Evolutionary conservation across 2,797 vertebrate genomes (phyloP).

Genomic region (Callimico goeldii): DNA sequence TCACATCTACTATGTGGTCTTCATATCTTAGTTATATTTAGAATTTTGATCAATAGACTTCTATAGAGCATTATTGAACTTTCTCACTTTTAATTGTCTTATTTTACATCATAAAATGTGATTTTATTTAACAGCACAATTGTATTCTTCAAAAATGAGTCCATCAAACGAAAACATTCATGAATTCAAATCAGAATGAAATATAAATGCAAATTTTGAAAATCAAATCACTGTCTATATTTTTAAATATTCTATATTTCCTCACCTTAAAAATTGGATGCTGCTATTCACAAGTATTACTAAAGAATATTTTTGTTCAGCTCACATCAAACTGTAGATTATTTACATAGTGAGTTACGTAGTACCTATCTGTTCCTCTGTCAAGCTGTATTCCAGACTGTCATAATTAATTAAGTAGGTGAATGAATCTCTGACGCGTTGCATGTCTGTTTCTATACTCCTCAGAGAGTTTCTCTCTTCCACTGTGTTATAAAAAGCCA

Average conservation of each 20-base stretch:
- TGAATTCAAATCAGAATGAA: conserved; percentile 32
- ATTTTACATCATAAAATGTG: background rate
- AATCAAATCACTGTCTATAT: background rate
- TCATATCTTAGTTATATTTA: background rate
- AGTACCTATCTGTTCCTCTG: background rate
- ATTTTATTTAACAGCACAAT: background rate
- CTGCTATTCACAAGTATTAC: background rate
- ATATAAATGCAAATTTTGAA: background rate
- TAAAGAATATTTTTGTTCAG: background rate
- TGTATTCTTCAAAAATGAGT: background rate
- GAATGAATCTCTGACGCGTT: background rate
- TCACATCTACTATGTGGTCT: background rate
- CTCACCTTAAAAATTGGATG: background rate
- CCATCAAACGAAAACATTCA: background rate
- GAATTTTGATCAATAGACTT: background rate
- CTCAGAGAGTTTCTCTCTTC: background rate
- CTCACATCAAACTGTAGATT: background rate
- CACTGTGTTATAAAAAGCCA: background rate
- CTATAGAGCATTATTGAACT: background rate
- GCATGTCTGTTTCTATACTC: background rate
- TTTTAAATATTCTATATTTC: background rate
- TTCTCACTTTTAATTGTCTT: background rate
- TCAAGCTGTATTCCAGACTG: background rate
- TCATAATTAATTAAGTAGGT: background rate
- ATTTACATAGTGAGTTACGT: background rate